These are phyloP conservation scores for Planiliza haematocheilus DNA, from an alignment of 2,113 vertebrate genomes.

Conservation along the genomic window DNA sequence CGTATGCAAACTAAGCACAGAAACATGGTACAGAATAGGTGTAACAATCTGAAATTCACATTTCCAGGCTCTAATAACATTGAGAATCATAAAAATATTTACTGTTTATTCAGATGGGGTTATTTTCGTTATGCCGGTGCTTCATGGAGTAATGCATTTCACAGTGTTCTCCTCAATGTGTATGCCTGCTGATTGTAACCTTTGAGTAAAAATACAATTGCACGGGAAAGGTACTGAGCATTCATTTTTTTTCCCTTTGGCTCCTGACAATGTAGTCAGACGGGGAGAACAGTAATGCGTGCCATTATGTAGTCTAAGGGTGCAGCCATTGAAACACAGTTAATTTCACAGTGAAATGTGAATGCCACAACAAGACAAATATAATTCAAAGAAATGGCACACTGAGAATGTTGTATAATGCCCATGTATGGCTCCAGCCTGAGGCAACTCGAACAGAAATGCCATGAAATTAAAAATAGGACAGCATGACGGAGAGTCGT, in stretches of 20 bases:
- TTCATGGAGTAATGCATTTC: conserved; percentile 74
- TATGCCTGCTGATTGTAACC: conserved; percentile 78
- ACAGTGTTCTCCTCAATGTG: conserved; percentile 66
- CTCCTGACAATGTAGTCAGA: conserved; percentile 68
- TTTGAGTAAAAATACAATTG: conserved; percentile 79
- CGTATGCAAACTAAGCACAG: conserved; percentile 39
- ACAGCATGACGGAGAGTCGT: conserved; percentile 82
- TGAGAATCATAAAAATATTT: conserved; percentile 68
- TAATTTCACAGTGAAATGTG: conserved; percentile 84
- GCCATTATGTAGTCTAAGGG: conserved; percentile 80
- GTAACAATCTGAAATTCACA: conserved; percentile 49
- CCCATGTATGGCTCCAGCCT: conserved; percentile 75
- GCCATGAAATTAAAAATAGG: conserved; percentile 86
- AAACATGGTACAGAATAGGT: conserved; percentile 36
- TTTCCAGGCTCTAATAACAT: conserved; percentile 61
- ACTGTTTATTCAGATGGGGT: conserved; percentile 74
- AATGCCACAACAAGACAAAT: conserved; percentile 82
- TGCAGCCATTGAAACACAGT: conserved; percentile 82
- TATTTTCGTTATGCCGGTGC: conserved; percentile 62
- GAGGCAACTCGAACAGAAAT: conserved; percentile 79
- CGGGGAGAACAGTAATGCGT: conserved; percentile 76
- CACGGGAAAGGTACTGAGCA: conserved; percentile 66
- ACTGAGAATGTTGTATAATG: conserved; percentile 78
- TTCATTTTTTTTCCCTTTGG: conserved; percentile 38
- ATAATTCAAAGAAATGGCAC: conserved; percentile 83